These are phyloP conservation scores for Sarcophaga bullata DNA, from an alignment of 1,140 invertebrate species.

Conservation along the genomic window DNA sequence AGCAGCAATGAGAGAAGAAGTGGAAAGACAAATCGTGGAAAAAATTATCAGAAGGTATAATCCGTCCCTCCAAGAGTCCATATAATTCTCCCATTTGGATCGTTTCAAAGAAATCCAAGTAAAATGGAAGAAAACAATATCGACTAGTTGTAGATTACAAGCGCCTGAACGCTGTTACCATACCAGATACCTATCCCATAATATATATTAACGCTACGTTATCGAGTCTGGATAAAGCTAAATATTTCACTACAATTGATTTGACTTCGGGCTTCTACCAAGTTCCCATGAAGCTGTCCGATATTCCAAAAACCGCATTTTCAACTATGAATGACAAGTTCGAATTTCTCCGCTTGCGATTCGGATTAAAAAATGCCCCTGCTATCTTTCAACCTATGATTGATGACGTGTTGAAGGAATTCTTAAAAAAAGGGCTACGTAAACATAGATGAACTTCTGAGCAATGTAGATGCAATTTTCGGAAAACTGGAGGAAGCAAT, in stretches of 20 bases:
- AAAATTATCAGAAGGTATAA: too few species aligned
- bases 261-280: conserved; percentile 68
- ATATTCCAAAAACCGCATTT: too few species aligned
- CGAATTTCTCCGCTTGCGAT: too few species aligned
- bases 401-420: conserved; percentile 11
- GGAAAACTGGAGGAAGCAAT: neutral
- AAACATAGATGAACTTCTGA: conserved; percentile 21
- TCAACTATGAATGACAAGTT: too few species aligned
- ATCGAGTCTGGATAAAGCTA: conserved; percentile 60
- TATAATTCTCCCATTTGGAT: conserved; percentile 34
- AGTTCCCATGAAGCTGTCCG: too few species aligned
- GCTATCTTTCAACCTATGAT: too few species aligned
- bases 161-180: neutral
- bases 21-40: conserved; percentile 11
- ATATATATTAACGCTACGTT: conserved; percentile 50
- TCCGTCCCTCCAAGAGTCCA: conserved; percentile 33
- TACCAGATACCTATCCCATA: neutral
- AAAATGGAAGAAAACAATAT: neutral
- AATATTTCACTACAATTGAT: conserved; percentile 66
- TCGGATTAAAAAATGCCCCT: too few species aligned
- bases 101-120: conserved; percentile 17
- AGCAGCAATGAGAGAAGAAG: neutral
- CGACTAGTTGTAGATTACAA: neutral
- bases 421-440: neutral
- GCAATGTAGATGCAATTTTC: conserved; percentile 8